These are phyloP conservation scores for Lasioglossum malachurum DNA, from an alignment of 2,888 invertebrate species.

Conservation along the genomic window DNA sequence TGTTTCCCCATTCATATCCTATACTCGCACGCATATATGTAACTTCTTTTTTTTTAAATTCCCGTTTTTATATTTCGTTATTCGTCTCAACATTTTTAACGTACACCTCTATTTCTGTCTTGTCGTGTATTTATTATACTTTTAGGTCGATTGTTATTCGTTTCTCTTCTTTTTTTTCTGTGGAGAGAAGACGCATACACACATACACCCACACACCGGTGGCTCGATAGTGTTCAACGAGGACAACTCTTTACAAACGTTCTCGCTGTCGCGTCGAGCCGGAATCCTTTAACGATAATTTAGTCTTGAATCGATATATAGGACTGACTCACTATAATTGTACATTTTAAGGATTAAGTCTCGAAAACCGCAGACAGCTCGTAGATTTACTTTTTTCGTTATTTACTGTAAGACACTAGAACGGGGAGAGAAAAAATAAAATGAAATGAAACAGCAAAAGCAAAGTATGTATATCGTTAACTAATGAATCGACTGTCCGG, in stretches of 20 bases:
- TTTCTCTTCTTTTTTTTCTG: slow-evolving; percentile 10
- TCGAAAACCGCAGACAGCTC: slow-evolving; percentile 46
- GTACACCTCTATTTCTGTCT: neutral
- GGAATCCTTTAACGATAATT: slow-evolving; percentile 45
- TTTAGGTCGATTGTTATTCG: slow-evolving; percentile 33
- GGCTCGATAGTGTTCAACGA: slow-evolving; percentile 32
- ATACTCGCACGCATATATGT: neutral
- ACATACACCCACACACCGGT: neutral
- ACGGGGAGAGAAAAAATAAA: slow-evolving; percentile 10
- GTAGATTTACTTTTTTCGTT: slow-evolving; percentile 46
- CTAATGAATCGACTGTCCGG: neutral
- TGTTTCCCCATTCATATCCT: neutral
- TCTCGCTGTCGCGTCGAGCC: neutral
- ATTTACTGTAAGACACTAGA: slow-evolving; percentile 48
- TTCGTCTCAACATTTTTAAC: neutral
- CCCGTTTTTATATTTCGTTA: neutral
- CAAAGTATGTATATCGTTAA: neutral
- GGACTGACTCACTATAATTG: slow-evolving; percentile 48
- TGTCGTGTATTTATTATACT: slow-evolving; percentile 43
- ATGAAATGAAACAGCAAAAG: neutral
- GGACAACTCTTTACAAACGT: slow-evolving; percentile 16
- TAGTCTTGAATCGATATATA: slow-evolving; percentile 34
- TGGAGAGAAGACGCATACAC: neutral
- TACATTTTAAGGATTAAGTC: slow-evolving; percentile 47
- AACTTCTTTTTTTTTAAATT: too few species aligned